Conservation (phyloP, 1,140 invertebrate species). For the Littorina saxatilis region DNA sequence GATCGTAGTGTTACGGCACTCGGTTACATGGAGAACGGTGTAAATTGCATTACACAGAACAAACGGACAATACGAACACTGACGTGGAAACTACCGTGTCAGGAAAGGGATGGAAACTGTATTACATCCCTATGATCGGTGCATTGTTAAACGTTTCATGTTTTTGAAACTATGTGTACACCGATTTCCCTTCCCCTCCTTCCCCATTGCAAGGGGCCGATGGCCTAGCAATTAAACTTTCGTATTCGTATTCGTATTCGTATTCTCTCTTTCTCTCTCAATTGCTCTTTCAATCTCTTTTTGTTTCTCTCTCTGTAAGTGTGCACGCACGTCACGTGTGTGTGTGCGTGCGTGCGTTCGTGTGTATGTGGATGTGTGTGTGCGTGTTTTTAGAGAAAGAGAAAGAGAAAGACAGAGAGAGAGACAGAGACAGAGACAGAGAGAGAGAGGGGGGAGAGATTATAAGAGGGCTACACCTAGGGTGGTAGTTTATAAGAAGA, state of each 20-base stretch:
- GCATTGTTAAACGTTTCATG: not conserved
- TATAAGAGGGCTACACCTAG: not conserved
- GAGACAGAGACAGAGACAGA: not conserved
- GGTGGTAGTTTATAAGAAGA: no score
- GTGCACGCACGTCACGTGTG: not conserved
- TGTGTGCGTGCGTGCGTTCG: not conserved
- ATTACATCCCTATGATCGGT: no score
- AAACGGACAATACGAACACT: no score
- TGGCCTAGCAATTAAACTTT: no score
- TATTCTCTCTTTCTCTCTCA: not conserved
- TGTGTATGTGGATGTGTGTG: slow-evolving; percentile 7
- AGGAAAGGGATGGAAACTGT: no score
- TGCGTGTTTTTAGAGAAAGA: not conserved
- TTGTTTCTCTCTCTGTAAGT: not conserved
- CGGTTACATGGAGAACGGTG: no score
- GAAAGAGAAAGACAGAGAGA: not conserved
- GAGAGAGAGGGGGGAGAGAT: not conserved
- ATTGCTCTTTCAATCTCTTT: not conserved
- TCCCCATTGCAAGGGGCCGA: no score
- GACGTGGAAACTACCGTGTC: no score
- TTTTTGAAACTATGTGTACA: not conserved
- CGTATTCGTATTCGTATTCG: not conserved
- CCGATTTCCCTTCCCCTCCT: no score
- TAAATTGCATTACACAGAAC: no score
- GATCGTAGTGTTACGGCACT: no score